These are phyloP conservation scores for Cephalopterus ornatus DNA, from an alignment of 2,113 vertebrate species.

Conservation along the genomic window DNA sequence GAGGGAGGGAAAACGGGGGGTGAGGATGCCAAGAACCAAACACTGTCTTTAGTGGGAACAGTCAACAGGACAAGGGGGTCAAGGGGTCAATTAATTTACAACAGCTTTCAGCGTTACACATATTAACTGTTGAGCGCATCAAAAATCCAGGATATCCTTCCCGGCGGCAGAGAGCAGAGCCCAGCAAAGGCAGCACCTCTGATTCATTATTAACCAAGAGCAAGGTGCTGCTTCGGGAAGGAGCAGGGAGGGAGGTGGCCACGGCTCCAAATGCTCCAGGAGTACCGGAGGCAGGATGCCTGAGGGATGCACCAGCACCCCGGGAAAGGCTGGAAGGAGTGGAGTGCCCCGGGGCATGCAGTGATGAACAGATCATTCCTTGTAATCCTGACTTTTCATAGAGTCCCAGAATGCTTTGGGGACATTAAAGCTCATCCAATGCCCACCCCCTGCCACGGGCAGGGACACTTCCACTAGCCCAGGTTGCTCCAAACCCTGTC, in stretches of 20 bases:
- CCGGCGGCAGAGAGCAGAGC: neutral
- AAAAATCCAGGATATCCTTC: neutral
- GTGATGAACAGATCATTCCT: neutral
- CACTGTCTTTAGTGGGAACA: neutral
- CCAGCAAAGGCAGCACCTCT: neutral
- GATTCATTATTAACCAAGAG: neutral
- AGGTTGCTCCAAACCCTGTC: accelerated
- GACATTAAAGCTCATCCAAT: neutral
- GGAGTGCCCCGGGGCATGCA: neutral
- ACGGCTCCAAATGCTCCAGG: accelerated
- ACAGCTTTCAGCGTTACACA: neutral
- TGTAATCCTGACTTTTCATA: neutral
- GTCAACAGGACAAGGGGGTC: neutral
- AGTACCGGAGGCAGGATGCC: accelerated
- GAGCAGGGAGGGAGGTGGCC: neutral
- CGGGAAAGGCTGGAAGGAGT: accelerated
- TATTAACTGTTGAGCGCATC: neutral
- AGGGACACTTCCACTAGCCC: accelerated
- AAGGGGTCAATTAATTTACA: conserved; percentile 45
- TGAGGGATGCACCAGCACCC: neutral
- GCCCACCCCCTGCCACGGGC: accelerated
- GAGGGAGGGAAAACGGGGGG: neutral
- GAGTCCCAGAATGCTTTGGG: no score
- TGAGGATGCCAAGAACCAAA: neutral
- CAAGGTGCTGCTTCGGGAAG: neutral